Conservation (phyloP, 2,113 vertebrate genomes). For the Centropristis striata region DNA sequence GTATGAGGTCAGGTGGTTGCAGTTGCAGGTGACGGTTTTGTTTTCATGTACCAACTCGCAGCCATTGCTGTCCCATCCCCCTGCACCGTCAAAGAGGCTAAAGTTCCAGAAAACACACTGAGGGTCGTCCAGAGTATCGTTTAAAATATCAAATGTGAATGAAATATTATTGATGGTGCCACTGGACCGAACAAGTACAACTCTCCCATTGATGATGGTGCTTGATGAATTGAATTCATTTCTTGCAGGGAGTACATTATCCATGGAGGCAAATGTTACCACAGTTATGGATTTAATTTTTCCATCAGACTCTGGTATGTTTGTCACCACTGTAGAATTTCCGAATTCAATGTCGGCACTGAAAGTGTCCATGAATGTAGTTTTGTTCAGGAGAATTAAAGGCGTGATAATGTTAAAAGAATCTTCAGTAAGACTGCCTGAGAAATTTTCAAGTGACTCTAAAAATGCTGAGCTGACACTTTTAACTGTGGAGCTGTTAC, state of each 20-base stretch:
- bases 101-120: constrained; percentile 89
- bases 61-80: constrained; percentile 79
- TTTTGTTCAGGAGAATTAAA: constrained; percentile 56
- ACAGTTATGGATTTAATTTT: constrained; percentile 33
- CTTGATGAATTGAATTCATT: not conserved
- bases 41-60: constrained; percentile 36
- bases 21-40: constrained; percentile 81
- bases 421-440: not conserved
- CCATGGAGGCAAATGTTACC: constrained; percentile 65
- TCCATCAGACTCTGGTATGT: constrained; percentile 39
- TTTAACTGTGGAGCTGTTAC: accelerated
- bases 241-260: constrained; percentile 77
- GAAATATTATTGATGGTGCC: constrained; percentile 64
- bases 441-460: constrained; percentile 25
- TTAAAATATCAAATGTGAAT: constrained; percentile 82
- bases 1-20: constrained; percentile 91
- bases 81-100: constrained; percentile 54
- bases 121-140: constrained; percentile 55
- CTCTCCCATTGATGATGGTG: constrained; percentile 80
- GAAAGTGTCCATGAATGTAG: constrained; percentile 45
- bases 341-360: not conserved
- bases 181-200: constrained; percentile 80
- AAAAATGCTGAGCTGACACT: constrained; percentile 55
- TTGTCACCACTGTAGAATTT: constrained; percentile 55
- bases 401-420: constrained; percentile 37